Evolutionary conservation across 1,140 invertebrate species (phyloP), one percentile per base, ranked within the genome.

Genomic region (Drosophila pseudoobscura): DNA sequence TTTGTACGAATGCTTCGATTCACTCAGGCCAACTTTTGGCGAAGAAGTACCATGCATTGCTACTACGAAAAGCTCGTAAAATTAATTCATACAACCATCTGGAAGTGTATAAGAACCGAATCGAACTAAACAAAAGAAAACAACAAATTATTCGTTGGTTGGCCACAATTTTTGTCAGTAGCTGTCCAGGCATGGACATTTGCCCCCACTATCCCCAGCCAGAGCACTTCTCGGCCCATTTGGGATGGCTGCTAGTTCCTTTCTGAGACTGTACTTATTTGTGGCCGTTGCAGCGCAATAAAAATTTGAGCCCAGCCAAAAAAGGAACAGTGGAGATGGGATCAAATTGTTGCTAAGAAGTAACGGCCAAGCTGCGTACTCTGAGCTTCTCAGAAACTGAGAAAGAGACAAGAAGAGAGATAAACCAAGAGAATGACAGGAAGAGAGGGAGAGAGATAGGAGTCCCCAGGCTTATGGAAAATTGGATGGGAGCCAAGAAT

Each of bases 241-340:
- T 29, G 29, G 29, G 7, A 7, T 1, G 22, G 17, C 44, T 17
- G 22, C 15, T 0, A 31, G 0, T 26, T 3, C 20, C 31, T 35
- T 39, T 39, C 11, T 11, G 35, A 11, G 11, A 39, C 11, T 13
- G 35, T 39, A 39, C 11, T 52, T 68, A 39, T 39, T 52, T 68
- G 35, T 68, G 64, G 41, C 44, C 53, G 44, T 20, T 70, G 66
- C 66, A 70, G 61, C 41, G 52, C 39, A 46, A 70, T 70, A 66
- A 70, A 70, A 70, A 56, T 68, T 68, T 63, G 35, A 58, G 60
- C 29, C 59, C 60, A 54, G 53, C 45, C 57, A 66, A 61, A 35
- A 61, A 47, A 57, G 8, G 22, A 49, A 46, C 26, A 39, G 11
- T 43, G 29, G 26, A 64, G 45, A 46, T 64, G 35, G 65, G 29